phyloP scores from a whole-genome alignment of 2,888 invertebrate genomes.

The Agrochola lota region DNA sequence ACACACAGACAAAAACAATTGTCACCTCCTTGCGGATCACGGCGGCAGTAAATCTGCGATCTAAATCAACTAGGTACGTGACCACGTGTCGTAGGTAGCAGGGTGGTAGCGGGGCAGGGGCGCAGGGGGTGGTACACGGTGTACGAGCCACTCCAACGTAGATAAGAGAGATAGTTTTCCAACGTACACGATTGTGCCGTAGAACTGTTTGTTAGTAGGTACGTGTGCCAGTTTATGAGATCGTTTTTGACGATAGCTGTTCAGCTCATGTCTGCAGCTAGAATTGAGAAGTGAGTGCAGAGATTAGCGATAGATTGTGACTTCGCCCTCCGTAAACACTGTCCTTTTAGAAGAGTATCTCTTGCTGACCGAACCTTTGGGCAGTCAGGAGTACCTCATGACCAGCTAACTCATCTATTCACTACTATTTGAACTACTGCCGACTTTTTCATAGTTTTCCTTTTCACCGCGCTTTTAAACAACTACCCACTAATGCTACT shows the following conservation, averaged over 20 bases:
- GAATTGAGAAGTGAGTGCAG: neutral
- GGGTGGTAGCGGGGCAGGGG: neutral
- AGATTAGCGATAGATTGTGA: neutral
- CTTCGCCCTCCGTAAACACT: neutral
- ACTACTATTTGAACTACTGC: neutral
- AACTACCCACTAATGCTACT: neutral
- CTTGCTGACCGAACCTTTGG: neutral
- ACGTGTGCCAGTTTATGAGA: slow-evolving; percentile 38
- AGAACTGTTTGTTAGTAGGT: slow-evolving; percentile 29
- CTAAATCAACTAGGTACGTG: slow-evolving; percentile 50
- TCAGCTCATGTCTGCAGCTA: neutral
- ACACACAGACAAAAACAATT: slow-evolving; percentile 38
- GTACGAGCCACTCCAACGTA: slow-evolving; percentile 22
- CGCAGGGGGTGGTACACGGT: neutral
- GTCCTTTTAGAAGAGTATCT: neutral
- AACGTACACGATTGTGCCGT: slow-evolving; percentile 21
- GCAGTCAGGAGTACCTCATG: neutral
- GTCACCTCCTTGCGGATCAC: slow-evolving; percentile 30
- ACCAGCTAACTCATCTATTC: neutral
- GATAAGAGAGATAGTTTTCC: slow-evolving; percentile 44
- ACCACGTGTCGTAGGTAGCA: slow-evolving; percentile 29
- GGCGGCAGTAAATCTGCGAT: slow-evolving; percentile 45
- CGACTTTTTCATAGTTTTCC: neutral
- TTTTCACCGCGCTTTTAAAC: neutral
- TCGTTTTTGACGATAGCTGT: slow-evolving; percentile 23